phyloP scores from a whole-genome alignment of 2,797 vertebrate genomes.

The Australoheros facetus region DNA sequence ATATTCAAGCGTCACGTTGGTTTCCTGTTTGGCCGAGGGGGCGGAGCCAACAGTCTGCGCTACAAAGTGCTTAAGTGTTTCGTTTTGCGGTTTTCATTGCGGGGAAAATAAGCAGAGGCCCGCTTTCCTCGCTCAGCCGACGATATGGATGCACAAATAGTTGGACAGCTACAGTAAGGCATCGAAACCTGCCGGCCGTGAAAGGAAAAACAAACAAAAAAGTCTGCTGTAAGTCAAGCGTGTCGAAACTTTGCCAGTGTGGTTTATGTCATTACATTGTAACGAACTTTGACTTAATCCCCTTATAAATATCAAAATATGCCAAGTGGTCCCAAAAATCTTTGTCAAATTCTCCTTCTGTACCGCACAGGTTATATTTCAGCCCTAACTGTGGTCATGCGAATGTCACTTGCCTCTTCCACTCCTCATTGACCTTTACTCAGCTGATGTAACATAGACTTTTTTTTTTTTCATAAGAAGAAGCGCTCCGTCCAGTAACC shows the following conservation, averaged over 20 bases:
- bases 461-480: background rate
- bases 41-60: slow-evolving; percentile 33
- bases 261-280: background rate
- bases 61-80: background rate
- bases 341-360: background rate
- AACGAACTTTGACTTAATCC: background rate
- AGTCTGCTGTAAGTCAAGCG: slow-evolving; percentile 14
- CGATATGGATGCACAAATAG: background rate
- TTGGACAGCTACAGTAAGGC: background rate
- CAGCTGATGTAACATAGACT: background rate
- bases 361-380: background rate
- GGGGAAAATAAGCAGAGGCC: background rate
- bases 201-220: background rate
- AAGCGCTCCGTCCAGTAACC: background rate
- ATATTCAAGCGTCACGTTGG: background rate
- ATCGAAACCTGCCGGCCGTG: background rate
- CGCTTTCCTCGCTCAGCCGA: background rate
- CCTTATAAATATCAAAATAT: background rate
- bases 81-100: background rate
- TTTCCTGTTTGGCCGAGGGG: slow-evolving; percentile 31
- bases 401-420: background rate
- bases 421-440: background rate
- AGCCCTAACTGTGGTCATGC: background rate
- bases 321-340: background rate
- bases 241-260: background rate